Evolutionary conservation across 2,888 invertebrate species (phyloP).

Genomic region (Unio delphinus): DNA sequence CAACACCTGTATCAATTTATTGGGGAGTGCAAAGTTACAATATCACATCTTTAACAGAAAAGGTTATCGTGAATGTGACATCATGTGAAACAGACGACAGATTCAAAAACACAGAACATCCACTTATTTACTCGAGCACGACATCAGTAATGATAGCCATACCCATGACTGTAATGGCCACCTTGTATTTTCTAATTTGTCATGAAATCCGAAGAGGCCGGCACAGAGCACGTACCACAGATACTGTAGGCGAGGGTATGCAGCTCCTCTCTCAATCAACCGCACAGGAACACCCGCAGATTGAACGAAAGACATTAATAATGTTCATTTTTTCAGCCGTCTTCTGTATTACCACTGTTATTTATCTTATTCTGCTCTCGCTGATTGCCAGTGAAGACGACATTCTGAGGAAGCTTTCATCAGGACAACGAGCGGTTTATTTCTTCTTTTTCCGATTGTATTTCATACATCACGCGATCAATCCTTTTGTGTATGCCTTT

Average conservation of each 20-base stretch:
- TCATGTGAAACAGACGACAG: conserved; percentile 17
- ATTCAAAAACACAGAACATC: conserved; percentile 8
- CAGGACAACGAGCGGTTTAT: conserved; percentile 13
- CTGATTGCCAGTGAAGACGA: conserved; percentile 18
- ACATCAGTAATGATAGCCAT: conserved; percentile 3
- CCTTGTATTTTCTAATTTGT: conserved; percentile 12
- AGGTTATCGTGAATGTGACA: conserved; percentile 7
- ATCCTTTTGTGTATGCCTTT: conserved; percentile 26
- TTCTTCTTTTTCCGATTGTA: conserved; percentile 34
- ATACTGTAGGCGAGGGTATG: too few species aligned
- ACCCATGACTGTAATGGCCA: conserved; percentile 9
- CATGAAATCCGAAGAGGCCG: background rate
- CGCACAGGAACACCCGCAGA: background rate
- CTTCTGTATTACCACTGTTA: conserved; percentile 21
- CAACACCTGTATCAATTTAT: conserved; percentile 11
- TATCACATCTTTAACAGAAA: conserved; percentile 6
- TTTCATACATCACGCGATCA: conserved; percentile 32
- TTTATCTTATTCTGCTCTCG: conserved; percentile 21
- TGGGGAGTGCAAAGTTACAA: conserved; percentile 9
- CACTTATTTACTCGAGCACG: conserved; percentile 5
- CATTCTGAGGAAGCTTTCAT: conserved; percentile 9
- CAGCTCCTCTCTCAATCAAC: too few species aligned
- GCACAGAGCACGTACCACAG: background rate
- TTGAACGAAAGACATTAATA: conserved; percentile 22
- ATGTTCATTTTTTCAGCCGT: conserved; percentile 20